Evolutionary conservation across 2,797 vertebrate species (phyloP), one percentile per base, ranked within the genome.

Genomic region (Harpagifer antarcticus): DNA sequence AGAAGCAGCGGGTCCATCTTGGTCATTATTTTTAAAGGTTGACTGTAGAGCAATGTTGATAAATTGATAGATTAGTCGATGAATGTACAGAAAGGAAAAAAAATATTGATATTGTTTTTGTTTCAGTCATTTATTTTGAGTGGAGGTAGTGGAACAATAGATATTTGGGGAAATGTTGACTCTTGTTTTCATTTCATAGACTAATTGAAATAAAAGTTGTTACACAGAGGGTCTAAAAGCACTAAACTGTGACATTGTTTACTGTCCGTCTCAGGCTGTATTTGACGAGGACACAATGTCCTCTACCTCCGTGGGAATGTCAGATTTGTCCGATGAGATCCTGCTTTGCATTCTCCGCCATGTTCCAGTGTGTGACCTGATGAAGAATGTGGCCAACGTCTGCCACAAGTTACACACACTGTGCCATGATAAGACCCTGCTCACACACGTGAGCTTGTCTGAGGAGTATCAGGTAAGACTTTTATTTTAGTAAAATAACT

Each of bases 241-340:
- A 8, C 3, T 15, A 59, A 20, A 74, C 27, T 0, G 19, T 0
- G 19, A 55, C 49, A 14, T 9, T 8, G 9, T 63, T 66, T 72
- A 2, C 33, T 55, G 8, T 82, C 37, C 42, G 2, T 69, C 45
- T 50, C 75, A 96, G 95, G 94, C 93, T 45, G 71, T 82, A 0
- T 44, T 89, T 31, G 93, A 78, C 1, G 86, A 92, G 59, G 94
- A 94, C 37, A 88, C 74, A 0, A 81, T 84, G 47, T 91, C 94
- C 16, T 91, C 93, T 0, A 55, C 61, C 2, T 84, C 79, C 0
- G 89, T 96, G 79, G 96, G 96, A 68, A 93, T 99, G 87, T 96
- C 96, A 3, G 96, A 96, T 74, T 96, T 99, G 82, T 98, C 97
- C 0, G 98, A 99, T 20, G 98, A 99, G 91, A 97, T 99, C 83